Evolutionary conservation across 2,888 invertebrate genomes (phyloP).

Genomic region (Micropterix aruncella): DNA sequence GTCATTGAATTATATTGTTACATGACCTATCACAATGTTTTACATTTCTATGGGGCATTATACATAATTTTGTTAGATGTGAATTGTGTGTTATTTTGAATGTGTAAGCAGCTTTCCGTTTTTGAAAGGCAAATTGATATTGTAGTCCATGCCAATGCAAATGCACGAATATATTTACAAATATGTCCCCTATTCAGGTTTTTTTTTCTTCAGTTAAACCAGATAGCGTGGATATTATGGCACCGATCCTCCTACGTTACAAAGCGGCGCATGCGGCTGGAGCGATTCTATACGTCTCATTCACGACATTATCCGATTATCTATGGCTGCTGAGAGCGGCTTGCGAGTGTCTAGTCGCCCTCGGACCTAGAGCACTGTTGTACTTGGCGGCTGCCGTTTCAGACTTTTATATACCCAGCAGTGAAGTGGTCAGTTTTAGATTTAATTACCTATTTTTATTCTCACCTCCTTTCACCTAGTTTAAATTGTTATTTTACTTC

Average conservation of each 20-base stretch:
- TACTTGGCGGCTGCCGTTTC: constrained; percentile 98
- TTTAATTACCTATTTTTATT: neutral
- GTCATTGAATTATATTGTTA: too few species aligned
- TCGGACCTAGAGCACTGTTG: constrained; percentile 60
- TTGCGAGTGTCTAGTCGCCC: constrained; percentile 57
- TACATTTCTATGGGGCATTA: too few species aligned
- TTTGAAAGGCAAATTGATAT: too few species aligned
- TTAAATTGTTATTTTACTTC: constrained; percentile 15
- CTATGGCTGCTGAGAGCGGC: constrained; percentile 78
- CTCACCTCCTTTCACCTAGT: too few species aligned
- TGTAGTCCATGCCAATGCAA: too few species aligned
- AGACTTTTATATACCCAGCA: constrained; percentile 93
- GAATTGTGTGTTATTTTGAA: too few species aligned
- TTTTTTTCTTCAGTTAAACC: constrained; percentile 53
- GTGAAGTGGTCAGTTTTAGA: constrained; percentile 61
- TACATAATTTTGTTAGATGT: too few species aligned
- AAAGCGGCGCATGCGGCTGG: constrained; percentile 64
- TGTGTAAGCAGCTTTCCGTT: too few species aligned
- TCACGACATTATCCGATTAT: constrained; percentile 83
- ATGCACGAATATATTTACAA: too few species aligned
- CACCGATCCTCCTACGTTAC: constrained; percentile 60
- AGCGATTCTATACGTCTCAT: constrained; percentile 60
- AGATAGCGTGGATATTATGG: constrained; percentile 56
- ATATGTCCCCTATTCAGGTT: too few species aligned
- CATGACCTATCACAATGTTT: too few species aligned